These are phyloP conservation scores for Lydus trimaculatus DNA, from an alignment of 2,888 invertebrate genomes.

Conservation along the genomic window DNA sequence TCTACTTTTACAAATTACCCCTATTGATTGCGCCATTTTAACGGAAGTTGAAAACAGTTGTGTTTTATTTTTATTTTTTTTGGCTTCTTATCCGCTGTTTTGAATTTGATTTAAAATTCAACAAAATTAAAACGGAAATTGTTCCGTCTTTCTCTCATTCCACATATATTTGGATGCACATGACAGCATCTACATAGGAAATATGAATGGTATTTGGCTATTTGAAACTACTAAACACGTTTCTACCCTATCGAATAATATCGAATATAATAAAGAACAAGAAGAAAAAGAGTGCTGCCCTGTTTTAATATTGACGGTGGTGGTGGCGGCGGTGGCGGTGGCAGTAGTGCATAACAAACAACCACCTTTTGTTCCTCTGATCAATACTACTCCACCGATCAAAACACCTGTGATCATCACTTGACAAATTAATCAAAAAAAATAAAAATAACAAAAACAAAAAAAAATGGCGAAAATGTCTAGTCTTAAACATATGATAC, in stretches of 20 bases:
- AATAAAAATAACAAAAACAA: neutral
- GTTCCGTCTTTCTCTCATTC: neutral
- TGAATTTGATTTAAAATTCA: neutral
- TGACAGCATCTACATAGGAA: slow-evolving; percentile 13
- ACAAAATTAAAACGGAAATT: neutral
- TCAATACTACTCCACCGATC: slow-evolving; percentile 11
- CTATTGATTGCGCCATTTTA: neutral
- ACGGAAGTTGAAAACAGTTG: too few relatives aligned
- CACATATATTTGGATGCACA: slow-evolving; percentile 23
- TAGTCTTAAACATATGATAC: slow-evolving; percentile 36
- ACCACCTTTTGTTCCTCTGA: slow-evolving; percentile 8
- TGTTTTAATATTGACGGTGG: neutral
- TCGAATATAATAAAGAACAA: neutral
- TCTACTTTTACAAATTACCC: neutral
- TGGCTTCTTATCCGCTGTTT: too few relatives aligned
- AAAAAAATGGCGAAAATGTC: neutral
- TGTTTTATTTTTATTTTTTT: too few relatives aligned
- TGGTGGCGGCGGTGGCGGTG: neutral
- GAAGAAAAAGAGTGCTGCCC: too few relatives aligned
- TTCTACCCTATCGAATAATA: neutral
- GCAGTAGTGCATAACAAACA: slow-evolving; percentile 2
- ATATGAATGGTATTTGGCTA: slow-evolving; percentile 9
- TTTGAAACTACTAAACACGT: too few relatives aligned
- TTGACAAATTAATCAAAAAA: slow-evolving; percentile 3
- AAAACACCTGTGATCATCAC: slow-evolving; percentile 8